Percentiles rank a stretch among this genome's conserved stretches.
Conservation (phyloP, 2,797 vertebrate genomes). For the Knipowitschia caucasica region DNA sequence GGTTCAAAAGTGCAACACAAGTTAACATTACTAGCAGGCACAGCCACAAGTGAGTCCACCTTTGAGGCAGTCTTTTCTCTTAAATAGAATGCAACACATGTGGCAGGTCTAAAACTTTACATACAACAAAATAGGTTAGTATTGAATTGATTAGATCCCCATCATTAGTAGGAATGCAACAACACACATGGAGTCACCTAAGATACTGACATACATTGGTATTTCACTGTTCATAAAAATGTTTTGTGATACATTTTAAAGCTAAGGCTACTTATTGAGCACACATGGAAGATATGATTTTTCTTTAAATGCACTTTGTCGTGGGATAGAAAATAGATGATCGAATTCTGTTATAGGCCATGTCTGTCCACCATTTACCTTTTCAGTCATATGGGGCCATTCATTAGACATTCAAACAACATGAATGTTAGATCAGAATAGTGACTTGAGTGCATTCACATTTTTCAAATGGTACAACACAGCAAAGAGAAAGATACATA, state of each 20-base stretch:
- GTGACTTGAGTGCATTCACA: neutral
- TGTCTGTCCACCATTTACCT: too few relatives aligned
- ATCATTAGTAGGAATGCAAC: conserved; percentile 3
- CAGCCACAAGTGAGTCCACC: conserved; percentile 31
- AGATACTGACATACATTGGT: neutral
- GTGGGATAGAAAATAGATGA: too few relatives aligned
- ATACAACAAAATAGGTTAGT: conserved; percentile 42
- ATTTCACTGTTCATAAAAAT: neutral
- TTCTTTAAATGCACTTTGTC: neutral
- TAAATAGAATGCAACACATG: conserved; percentile 36
- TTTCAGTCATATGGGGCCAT: too few relatives aligned
- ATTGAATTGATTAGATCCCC: conserved; percentile 6
- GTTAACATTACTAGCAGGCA: conserved; percentile 30
- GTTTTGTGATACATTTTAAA: neutral
- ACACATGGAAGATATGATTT: neutral
- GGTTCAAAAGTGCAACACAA: conserved; percentile 70
- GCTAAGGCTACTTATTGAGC: neutral
- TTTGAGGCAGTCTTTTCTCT: conserved; percentile 27
- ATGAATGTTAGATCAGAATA: neutral
- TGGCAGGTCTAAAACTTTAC: conserved; percentile 23
- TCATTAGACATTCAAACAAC: neutral
- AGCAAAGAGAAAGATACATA: conserved; percentile 12
- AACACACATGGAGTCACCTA: neutral
- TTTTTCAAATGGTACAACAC: conserved; percentile 14
- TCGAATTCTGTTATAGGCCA: too few relatives aligned